Evolutionary conservation across 2,797 vertebrate genomes (phyloP).

Genomic region (Bryconaethiops microstoma): DNA sequence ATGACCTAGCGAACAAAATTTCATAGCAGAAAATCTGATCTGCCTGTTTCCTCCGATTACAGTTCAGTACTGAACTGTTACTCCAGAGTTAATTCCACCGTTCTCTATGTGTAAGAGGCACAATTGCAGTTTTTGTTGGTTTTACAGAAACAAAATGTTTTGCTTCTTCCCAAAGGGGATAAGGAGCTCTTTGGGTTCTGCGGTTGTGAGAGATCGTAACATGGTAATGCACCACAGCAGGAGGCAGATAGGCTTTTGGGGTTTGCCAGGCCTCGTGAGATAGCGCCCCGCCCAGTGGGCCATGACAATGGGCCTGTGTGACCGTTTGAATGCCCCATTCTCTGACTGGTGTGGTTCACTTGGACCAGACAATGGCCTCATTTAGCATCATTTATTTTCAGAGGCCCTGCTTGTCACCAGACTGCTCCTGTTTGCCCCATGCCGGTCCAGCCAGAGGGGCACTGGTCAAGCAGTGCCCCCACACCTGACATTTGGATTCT

Average conservation of each 20-base stretch:
- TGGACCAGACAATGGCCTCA: conserved; percentile 80
- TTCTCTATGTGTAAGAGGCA: conserved; percentile 20
- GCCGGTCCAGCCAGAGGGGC: conserved; percentile 42
- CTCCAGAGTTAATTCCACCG: background rate
- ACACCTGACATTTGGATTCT: conserved; percentile 70
- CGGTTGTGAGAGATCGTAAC: conserved; percentile 38
- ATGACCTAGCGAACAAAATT: background rate
- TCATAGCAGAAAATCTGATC: background rate
- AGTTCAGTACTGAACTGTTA: background rate
- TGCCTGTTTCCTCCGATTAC: background rate
- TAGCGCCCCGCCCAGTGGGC: conserved; percentile 59
- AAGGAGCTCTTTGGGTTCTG: conserved; percentile 31
- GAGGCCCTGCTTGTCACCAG: conserved; percentile 71
- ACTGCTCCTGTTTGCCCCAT: conserved; percentile 65
- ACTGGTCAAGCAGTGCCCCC: conserved; percentile 25
- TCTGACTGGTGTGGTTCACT: conserved; percentile 78
- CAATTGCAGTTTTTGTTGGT: conserved; percentile 35
- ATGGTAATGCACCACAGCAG: conserved; percentile 39
- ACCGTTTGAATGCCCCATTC: conserved; percentile 79
- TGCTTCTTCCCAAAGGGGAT: conserved; percentile 10
- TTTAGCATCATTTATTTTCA: conserved; percentile 76
- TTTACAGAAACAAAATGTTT: conserved; percentile 18
- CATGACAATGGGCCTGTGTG: conserved; percentile 78
- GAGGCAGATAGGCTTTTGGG: conserved; percentile 36
- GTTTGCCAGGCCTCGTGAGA: conserved; percentile 61